Evolutionary conservation across 2,113 vertebrate genomes (phyloP).

Genomic region (Prionailurus viverrinus): DNA sequence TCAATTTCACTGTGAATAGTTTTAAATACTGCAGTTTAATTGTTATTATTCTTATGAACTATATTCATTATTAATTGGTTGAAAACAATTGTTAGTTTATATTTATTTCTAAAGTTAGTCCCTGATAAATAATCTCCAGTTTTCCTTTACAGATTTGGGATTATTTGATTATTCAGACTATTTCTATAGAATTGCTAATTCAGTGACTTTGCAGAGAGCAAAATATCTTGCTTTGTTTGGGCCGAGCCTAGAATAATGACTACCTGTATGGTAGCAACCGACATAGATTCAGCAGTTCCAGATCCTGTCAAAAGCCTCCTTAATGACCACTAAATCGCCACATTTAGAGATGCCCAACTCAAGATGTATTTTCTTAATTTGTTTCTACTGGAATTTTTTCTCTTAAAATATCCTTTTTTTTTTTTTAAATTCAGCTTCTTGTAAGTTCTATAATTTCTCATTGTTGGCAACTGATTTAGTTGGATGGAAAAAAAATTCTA

Average conservation of each 20-base stretch:
- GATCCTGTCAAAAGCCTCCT: background rate
- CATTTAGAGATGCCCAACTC: background rate
- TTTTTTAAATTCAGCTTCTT: background rate
- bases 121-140: background rate
- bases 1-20: constrained; percentile 29
- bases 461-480: constrained; percentile 41
- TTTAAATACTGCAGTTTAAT: background rate
- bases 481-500: background rate
- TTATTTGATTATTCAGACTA: background rate
- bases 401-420: constrained; percentile 10
- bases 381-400: background rate
- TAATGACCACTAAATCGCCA: background rate
- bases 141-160: background rate
- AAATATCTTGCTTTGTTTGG: background rate
- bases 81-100: constrained; percentile 37
- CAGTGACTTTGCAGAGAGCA: background rate
- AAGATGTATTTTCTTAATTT: background rate
- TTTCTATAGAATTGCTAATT: background rate
- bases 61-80: background rate
- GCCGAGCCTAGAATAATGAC: background rate
- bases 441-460: background rate
- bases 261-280: background rate
- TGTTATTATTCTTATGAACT: constrained; percentile 43
- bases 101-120: constrained; percentile 38
- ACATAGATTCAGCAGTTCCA: background rate